These are phyloP conservation scores for Lacanobia wlatinum DNA, from an alignment of 2,888 invertebrate species.

Conservation along the genomic window DNA sequence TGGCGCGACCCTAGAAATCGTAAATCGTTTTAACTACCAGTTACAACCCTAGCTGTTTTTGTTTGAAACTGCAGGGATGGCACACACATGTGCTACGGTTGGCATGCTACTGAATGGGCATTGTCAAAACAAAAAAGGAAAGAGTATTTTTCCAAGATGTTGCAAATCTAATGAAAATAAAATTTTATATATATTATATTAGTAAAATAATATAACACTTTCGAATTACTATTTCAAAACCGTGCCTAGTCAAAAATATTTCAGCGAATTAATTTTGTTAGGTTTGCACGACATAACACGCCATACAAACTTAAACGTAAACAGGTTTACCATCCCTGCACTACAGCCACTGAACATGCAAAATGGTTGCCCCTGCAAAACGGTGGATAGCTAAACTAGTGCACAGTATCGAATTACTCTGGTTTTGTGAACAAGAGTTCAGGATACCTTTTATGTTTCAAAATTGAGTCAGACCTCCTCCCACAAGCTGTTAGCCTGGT, in stretches of 20 bases:
- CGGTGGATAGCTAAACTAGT: background rate
- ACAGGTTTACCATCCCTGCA: conserved; percentile 10
- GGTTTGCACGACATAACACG: background rate
- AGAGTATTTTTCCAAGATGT: no score
- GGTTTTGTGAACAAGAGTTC: conserved; percentile 9
- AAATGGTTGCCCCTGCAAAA: conserved; percentile 27
- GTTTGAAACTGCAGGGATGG: conserved; percentile 24
- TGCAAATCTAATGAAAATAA: background rate
- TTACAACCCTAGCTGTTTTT: conserved; percentile 41
- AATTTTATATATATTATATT: no score
- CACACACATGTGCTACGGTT: background rate
- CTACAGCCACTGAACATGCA: conserved; percentile 18
- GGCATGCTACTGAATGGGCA: background rate
- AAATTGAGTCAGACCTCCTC: conserved; percentile 12
- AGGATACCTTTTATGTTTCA: conserved; percentile 22
- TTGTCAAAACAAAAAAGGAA: background rate
- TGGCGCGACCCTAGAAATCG: conserved; percentile 91
- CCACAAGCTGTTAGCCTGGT: background rate
- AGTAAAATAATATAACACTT: background rate
- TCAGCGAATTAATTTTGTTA: no score
- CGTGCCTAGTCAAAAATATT: background rate
- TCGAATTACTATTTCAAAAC: background rate
- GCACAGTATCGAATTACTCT: conserved; percentile 9
- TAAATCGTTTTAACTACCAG: conserved; percentile 62
- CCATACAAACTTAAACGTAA: background rate